Base-by-base conservation (phyloP, 1,140 invertebrate species). In the Cydia fagiglandana region DNA sequence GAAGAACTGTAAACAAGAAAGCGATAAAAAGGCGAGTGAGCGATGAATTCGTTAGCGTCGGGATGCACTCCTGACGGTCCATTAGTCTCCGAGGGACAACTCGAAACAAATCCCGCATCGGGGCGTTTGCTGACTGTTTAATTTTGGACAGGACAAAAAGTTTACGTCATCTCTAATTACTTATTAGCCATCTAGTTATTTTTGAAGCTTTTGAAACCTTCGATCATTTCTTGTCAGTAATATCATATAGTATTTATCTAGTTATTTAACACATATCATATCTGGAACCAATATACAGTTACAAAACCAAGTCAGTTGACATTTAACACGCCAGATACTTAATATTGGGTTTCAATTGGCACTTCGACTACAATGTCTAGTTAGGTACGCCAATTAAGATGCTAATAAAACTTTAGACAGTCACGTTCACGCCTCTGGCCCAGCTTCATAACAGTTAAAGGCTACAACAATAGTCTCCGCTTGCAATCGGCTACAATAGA, bases 41-140 rank as follows among this genome's bases (percentile, higher is more conserved):
- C 79, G 81, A 83, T 85, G 83, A 79, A 83, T 84, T 82, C 79
- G 78, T 82, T 83, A 82, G 78, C 79, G 82, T 61, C 80, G 77
- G 78, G 83, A 86, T 84, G 79, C 74, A 66, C 64, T 66, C 64
- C 13, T n/a, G 64, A 24, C 56, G 56, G 53, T 28, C 61, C 74
- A 75, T 75, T 66, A 75, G 30, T 75, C 74, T 64, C 34, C 74
- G 20, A 34, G 64, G 64, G 24, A 24, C 56, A n/a, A 66, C 12
- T 38, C 24, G 24, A n/a, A 61, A 61, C 56, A 61, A 61, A 61
- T 61, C 56, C 56, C 56, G 56, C 20, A 24, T 61, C 56, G 56
- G 56, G 56, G 2, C 20, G 20, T 61, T 61, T 61, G 56, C 56
- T 61, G 56, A 17, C 56, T 61, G 56, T 61, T n/a, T 61, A 20